Conservation (phyloP, 1,140 invertebrate species). For the Homarus americanus region DNA sequence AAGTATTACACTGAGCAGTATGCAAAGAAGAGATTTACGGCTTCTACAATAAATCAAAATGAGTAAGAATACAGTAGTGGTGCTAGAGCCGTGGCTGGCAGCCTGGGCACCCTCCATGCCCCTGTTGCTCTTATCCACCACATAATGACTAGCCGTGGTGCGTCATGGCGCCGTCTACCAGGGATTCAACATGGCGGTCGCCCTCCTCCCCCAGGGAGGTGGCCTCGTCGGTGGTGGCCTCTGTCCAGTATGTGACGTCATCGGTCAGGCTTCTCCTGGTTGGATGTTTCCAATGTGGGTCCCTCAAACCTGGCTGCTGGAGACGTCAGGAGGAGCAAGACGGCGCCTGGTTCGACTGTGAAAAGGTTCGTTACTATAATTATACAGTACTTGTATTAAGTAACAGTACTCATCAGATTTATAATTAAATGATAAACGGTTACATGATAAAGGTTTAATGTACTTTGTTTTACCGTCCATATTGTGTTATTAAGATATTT, state of each 20-base stretch:
- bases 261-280: constrained; percentile 38
- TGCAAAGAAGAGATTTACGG: neutral
- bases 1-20: neutral
- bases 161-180: constrained; percentile 36
- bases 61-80: neutral
- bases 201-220: constrained; percentile 39
- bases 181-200: constrained; percentile 9
- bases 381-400: no score
- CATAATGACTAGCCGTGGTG: neutral
- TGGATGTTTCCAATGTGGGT: constrained; percentile 58
- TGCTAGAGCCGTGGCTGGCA: neutral
- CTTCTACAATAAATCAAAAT: neutral
- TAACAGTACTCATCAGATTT: no score
- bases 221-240: constrained; percentile 51
- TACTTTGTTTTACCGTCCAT: no score
- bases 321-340: constrained; percentile 40
- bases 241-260: constrained; percentile 50
- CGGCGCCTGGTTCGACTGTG: constrained; percentile 64
- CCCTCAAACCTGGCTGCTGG: constrained; percentile 53
- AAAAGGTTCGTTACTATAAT: constrained; percentile 60
- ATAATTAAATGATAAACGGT: no score
- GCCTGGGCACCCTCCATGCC: neutral
- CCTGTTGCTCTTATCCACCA: neutral
- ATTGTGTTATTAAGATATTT: neutral
- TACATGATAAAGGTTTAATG: no score